These are phyloP conservation scores for Bombus waltoni DNA, from an alignment of 1,140 invertebrate species.

Conservation along the genomic window DNA sequence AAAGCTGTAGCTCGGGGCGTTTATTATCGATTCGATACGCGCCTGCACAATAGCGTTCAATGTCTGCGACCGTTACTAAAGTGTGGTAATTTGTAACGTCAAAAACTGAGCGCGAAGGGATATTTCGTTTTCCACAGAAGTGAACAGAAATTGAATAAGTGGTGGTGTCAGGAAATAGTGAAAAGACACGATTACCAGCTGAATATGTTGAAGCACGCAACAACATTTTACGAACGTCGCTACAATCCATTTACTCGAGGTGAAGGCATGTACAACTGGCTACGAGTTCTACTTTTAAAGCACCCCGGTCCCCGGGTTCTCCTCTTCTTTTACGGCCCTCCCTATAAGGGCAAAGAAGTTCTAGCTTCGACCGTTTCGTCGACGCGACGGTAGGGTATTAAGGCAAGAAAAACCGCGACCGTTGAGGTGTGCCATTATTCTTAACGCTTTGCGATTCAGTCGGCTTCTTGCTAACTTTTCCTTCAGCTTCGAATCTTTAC, in stretches of 20 bases:
- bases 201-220: not conserved
- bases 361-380: slow-evolving; percentile 12
- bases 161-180: no score
- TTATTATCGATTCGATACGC: not conserved
- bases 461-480: not conserved
- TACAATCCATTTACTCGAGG: not conserved
- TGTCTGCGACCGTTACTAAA: not conserved
- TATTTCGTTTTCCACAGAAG: not conserved
- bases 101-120: not conserved
- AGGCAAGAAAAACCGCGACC: slow-evolving; percentile 3
- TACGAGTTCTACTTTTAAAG: slow-evolving; percentile 7
- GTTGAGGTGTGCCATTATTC: slow-evolving; percentile 19
- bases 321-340: not conserved
- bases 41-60: not conserved
- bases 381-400: not conserved
- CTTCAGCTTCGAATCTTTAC: not conserved
- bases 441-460: slow-evolving; percentile 23
- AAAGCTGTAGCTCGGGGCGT: not conserved
- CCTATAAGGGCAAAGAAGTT: slow-evolving; percentile 14
- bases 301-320: not conserved
- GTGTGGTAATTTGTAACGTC: not conserved
- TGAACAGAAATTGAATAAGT: not conserved
- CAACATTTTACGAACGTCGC: not conserved
- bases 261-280: not conserved
- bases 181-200: not conserved